Base-by-base conservation (phyloP, 2,888 invertebrate species). In the Drosophila monieri region DNA sequence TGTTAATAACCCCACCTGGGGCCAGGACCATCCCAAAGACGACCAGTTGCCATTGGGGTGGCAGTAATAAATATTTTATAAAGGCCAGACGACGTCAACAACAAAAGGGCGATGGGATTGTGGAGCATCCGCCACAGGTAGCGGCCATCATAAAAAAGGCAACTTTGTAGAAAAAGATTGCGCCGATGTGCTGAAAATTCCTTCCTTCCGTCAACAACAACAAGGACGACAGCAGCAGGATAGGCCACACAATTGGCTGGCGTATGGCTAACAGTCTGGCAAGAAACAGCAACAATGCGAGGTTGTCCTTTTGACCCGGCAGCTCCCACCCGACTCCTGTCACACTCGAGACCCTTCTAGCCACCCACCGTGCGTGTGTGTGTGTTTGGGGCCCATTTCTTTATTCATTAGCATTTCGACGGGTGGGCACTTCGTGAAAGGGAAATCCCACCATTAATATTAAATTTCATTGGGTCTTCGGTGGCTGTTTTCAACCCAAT, bases 191-290 rank as follows among this genome's bases (percentile, higher is more conserved):
- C 65, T 74, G 73, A 68, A 80, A 85, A 83, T 83, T 81, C 74
- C 78, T 85, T 83, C 85, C 85, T 85, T 83, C 85, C 85, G 69
- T 69, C 78, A 73, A 76, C 52, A 35, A 46, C 54, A 53, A 23
- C 49, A 62, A 18, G 15, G 59, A 43, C 55, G 54, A 32, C 46
- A 60, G 14, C 21, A 60, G 43, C 52, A 49, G 57, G 58, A 70
- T 79, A 58, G 77, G 80, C 65, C 74, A 71, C 80, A 80, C 84
- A 80, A 80, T 80, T 81, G 81, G 77, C 80, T 80, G 80, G 55
- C 85, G 77, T 77, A 80, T 84, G 79, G 85, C 85, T 78, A 78
- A 76, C 49, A 56, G 76, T 53, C 64, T 76, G 76, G 66, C 74
- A 62, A 39, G 32, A 25, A 72, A 61, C 69, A 27, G 27, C 76